Evolutionary conservation across 92 coral and sea anemone genomes (phyloP).

Genomic region (Zoanthus gigantus): DNA sequence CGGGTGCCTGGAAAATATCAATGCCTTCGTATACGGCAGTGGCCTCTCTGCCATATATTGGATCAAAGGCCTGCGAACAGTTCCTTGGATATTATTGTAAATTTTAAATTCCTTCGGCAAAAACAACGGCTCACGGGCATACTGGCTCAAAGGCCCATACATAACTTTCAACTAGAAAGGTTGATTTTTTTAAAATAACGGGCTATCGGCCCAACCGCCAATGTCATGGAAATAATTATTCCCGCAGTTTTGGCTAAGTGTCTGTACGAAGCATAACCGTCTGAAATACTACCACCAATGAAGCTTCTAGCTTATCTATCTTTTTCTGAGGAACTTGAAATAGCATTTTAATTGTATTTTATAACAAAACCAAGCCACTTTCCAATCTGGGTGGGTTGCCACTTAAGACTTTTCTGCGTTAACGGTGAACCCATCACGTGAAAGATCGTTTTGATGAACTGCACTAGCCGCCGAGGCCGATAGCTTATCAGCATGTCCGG

Average conservation of each 20-base stretch:
- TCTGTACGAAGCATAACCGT: slow-evolving; percentile 4
- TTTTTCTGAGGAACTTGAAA: slow-evolving; percentile 44
- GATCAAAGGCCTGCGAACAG: too few relatives aligned
- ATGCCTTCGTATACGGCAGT: too few relatives aligned
- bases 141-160: too few relatives aligned
- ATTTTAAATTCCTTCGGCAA: too few relatives aligned
- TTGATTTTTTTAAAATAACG: too few relatives aligned
- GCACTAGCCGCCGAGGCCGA: slow-evolving; percentile 50
- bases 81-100: too few relatives aligned
- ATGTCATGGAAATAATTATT: slow-evolving; percentile 6
- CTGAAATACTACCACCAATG: background rate
- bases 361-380: slow-evolving; percentile 59
- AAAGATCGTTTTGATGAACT: slow-evolving; percentile 19
- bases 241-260: slow-evolving; percentile 4
- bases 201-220: background rate
- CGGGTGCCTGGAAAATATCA: too few relatives aligned
- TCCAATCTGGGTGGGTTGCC: slow-evolving; percentile 57
- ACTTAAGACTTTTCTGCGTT: slow-evolving; percentile 44
- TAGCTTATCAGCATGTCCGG: slow-evolving; percentile 40
- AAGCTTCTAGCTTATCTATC: background rate
- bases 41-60: too few relatives aligned
- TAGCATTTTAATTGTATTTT: slow-evolving; percentile 40
- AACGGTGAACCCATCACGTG: slow-evolving; percentile 35
- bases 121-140: too few relatives aligned
- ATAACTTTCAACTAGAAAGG: too few relatives aligned